Percentiles rank a stretch among this genome's conserved stretches.
Evolutionary conservation across 2,113 vertebrate genomes (phyloP).

Genomic region (Nyctibius bracteatus): DNA sequence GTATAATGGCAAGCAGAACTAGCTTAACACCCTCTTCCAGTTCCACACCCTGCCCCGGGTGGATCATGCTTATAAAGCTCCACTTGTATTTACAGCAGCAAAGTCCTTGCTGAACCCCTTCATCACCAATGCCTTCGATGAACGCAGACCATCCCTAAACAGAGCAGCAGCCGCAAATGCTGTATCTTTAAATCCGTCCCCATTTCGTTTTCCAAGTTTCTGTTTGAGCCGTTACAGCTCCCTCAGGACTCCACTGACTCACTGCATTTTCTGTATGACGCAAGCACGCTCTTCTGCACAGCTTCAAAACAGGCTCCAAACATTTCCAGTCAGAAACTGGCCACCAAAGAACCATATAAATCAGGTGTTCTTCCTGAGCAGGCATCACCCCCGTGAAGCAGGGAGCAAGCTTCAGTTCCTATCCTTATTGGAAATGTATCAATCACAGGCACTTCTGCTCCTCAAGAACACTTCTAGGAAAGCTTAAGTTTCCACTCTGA

Average conservation of each 20-base stretch:
- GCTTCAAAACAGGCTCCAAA: slow-evolving; percentile 62
- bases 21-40: slow-evolving; percentile 25
- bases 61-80: background rate
- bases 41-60: slow-evolving; percentile 39
- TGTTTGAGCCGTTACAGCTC: slow-evolving; percentile 67
- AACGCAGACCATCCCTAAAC: background rate
- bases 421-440: background rate
- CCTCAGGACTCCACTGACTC: slow-evolving; percentile 70
- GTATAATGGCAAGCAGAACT: slow-evolving; percentile 7
- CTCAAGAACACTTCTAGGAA: background rate
- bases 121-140: background rate
- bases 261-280: slow-evolving; percentile 72
- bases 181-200: slow-evolving; percentile 70
- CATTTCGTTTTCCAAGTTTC: slow-evolving; percentile 59
- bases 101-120: slow-evolving; percentile 12
- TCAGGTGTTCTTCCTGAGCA: background rate
- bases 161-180: slow-evolving; percentile 16
- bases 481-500: background rate
- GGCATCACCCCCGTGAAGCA: background rate
- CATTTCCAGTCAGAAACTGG: slow-evolving; percentile 37
- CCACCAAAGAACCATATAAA: background rate
- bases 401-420: background rate
- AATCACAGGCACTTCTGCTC: background rate
- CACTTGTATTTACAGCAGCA: background rate
- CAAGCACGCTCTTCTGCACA: slow-evolving; percentile 66